phyloP scores from a whole-genome alignment of 1,140 invertebrate genomes.

The Tetramorium parvispinum region DNA sequence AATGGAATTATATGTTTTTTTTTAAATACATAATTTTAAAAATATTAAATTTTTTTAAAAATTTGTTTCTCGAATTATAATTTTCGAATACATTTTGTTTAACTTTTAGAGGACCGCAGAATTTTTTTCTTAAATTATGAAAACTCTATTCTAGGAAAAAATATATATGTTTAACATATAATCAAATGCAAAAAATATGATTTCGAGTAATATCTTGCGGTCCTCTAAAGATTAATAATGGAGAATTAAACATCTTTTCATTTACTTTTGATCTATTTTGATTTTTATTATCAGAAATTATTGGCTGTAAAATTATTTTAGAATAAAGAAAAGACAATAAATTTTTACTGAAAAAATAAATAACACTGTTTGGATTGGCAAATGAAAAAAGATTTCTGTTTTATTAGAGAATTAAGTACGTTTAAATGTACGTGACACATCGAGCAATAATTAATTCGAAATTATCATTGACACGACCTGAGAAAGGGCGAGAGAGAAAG shows the following conservation, averaged over 20 bases:
- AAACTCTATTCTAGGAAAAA: too few relatives aligned
- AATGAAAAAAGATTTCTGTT: background rate
- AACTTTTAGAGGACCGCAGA: background rate
- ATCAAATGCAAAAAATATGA: too few relatives aligned
- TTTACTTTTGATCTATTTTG: background rate
- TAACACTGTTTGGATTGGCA: background rate
- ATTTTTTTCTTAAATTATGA: too few relatives aligned
- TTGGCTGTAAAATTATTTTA: background rate
- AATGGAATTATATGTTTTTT: background rate
- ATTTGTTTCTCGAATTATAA: background rate
- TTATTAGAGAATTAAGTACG: constrained; percentile 14
- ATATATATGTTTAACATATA: too few relatives aligned
- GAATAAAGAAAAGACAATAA: background rate
- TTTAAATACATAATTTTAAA: too few relatives aligned
- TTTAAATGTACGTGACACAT: background rate
- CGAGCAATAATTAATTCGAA: constrained; percentile 29
- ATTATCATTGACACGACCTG: background rate
- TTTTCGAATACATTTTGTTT: background rate
- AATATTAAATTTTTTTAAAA: too few relatives aligned
- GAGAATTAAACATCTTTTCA: background rate
- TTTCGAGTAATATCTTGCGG: too few relatives aligned
- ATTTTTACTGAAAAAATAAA: background rate
- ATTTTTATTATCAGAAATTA: background rate
- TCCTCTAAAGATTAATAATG: background rate
- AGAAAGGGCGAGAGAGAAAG: background rate